Base-by-base conservation (phyloP, 2,888 invertebrate genomes). In the Acrobasis repandana region DNA sequence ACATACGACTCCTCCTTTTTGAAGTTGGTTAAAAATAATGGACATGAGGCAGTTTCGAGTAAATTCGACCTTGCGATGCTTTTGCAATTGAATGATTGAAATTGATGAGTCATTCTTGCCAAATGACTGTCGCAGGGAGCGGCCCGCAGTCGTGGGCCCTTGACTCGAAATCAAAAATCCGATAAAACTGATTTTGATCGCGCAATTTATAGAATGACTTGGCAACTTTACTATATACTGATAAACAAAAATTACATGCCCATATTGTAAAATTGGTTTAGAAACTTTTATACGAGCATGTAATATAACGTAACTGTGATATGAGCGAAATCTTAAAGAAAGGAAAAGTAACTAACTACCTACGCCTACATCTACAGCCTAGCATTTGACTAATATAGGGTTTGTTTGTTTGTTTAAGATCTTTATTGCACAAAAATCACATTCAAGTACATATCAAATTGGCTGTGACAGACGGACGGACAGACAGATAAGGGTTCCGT, bases 111-210 rank as follows among this genome's bases (percentile, higher is more conserved):
- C 54, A 54, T 54, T 36, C 15, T 15, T 38, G 38, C 38, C 1
- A 38, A 18, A n/a, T 14, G 14, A 20, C 36, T 54, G 38, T 36
- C 16, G 11, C 9, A 33, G 34, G 50, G 52, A 52, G 54, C 20
- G 54, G 54, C n/a, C 28, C 28, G 28, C 28, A 6, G 28, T 52
- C 34, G 10, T 15, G 16, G 16, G 54, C 54, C 54, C 54, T 54
- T 38, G 38, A 54, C 38, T 54, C 38, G 9, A 38, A 33, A 38
- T 54, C 52, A 18, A 16, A 54, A 54, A 36, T 49, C 18, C 18
- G 36, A 54, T 54, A 34, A 10, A 11, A 18, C 1, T 20, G 18
- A 49, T 10, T 49, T 49, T 38, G 43, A 54, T 54, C 38, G 14
- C 9, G 18, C 20, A 14, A 38, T 38, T 54, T 16, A 18, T 10